Evolutionary conservation across 1,140 invertebrate species (phyloP).

Genomic region (Paracyclopina nana): DNA sequence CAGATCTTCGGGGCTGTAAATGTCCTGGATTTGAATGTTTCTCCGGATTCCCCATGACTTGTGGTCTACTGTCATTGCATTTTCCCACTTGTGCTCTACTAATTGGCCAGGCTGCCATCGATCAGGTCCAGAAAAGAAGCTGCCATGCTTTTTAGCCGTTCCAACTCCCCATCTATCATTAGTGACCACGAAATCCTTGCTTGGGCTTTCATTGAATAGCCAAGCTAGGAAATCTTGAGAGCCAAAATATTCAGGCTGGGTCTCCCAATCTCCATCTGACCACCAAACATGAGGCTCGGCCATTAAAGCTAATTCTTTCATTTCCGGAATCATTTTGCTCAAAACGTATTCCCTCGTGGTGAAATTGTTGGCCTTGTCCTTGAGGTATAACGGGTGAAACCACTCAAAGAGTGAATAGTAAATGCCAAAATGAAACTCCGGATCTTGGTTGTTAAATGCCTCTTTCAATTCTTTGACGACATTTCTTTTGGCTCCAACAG

Average conservation of each 20-base stretch:
- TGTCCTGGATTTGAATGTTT: slow-evolving; percentile 46
- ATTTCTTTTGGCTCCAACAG: slow-evolving; percentile 50
- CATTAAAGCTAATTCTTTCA: not conserved
- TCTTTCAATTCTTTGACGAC: slow-evolving; percentile 45
- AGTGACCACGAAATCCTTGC: slow-evolving; percentile 61
- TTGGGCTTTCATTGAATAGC: slow-evolving; percentile 86
- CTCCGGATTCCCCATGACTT: slow-evolving; percentile 67
- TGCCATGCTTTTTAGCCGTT: slow-evolving; percentile 62
- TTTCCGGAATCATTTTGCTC: slow-evolving; percentile 2
- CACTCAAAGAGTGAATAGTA: slow-evolving; percentile 81
- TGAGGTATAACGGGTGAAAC: slow-evolving; percentile 64
- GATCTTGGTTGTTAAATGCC: slow-evolving; percentile 40
- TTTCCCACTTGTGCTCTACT: slow-evolving; percentile 67
- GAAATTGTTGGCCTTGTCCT: slow-evolving; percentile 36
- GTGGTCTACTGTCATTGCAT: slow-evolving; percentile 75
- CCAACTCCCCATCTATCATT: slow-evolving; percentile 66
- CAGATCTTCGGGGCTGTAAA: slow-evolving; percentile 44
- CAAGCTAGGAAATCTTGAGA: slow-evolving; percentile 46
- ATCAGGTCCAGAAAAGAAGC: slow-evolving; percentile 55
- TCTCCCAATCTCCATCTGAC: slow-evolving; percentile 56
- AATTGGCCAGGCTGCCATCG: slow-evolving; percentile 37
- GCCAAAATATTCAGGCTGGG: slow-evolving; percentile 33
- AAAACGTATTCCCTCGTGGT: not conserved
- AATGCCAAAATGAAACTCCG: slow-evolving; percentile 51
- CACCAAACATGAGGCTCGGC: slow-evolving; percentile 35